Base-by-base conservation (phyloP, 2,113 vertebrate species). In the Lynx canadensis region DNA sequence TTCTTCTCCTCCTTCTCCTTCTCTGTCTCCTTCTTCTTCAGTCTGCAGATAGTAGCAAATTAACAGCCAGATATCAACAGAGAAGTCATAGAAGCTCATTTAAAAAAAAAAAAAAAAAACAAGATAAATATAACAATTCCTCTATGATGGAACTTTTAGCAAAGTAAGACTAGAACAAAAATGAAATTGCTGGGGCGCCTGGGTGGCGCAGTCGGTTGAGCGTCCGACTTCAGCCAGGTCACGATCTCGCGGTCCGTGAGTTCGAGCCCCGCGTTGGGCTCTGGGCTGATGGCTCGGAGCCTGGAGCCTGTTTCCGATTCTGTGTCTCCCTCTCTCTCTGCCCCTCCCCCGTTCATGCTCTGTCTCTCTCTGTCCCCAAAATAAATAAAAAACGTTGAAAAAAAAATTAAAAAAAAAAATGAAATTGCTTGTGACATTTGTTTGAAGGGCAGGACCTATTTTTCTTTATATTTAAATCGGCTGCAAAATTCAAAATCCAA, bases 391-490 rank as follows among this genome's bases (percentile, higher is more conserved):
- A n/a, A n/a, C n/a, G n/a, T n/a, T n/a, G n/a, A n/a, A n/a, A n/a
- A n/a, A n/a, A n/a, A n/a, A n/a, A n/a, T n/a, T n/a, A n/a, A n/a
- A n/a, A n/a, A n/a, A n/a, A 60, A 89, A 55, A 88, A 91, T 52
- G 33, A 76, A 88, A 73, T 38, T 33, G 16, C 57, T 76, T 84
- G 88, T 92, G 84, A 81, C 95, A 66, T 76, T 27, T 89, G 36
- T 57, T 94, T 88, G 92, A 97, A 98, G 74, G 89, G n/a, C 87
- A 92, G 23, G 92, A 89, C 60, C 65, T 48, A 85, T 60, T 95
- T 97, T 94, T 90, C 73, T 79, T 57, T 91, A 81, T 23, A 76
- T 50, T 96, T 71, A 66, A 95, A 83, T 23, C 21, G n/a, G 82
- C 15, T 12, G 9, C 15, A 86, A 91, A 68, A 91, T 93, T 93